phyloP scores from a whole-genome alignment of 2,797 vertebrate genomes.

The Sebastes steindachneri region DNA sequence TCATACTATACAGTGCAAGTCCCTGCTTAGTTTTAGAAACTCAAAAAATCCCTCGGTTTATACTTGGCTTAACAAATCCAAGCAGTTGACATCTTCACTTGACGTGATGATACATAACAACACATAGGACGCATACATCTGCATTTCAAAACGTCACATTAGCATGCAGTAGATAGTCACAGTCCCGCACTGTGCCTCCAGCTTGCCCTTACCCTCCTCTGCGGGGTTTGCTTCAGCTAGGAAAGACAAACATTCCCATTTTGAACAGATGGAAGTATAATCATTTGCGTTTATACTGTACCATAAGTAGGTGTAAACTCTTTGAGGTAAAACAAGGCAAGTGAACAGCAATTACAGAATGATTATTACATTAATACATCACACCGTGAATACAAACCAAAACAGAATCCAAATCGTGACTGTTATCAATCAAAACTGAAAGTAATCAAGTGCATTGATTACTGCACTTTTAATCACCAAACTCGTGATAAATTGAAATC shows the following conservation, averaged over 20 bases:
- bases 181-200: conserved; percentile 1
- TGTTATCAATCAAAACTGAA: conserved; percentile 42
- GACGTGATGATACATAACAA: conserved; percentile 11
- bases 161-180: conserved; percentile 49
- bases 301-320: conserved; percentile 45
- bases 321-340: conserved; percentile 29
- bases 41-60: neutral
- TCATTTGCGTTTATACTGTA: conserved; percentile 49
- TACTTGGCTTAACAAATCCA: neutral
- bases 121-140: conserved; percentile 29
- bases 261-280: conserved; percentile 65
- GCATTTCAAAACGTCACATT: conserved; percentile 24
- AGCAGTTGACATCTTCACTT: neutral
- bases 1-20: neutral
- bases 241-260: conserved; percentile 40
- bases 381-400: conserved; percentile 50
- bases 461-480: conserved; percentile 44
- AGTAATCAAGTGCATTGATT: conserved; percentile 63
- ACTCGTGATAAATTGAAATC: conserved; percentile 50
- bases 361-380: conserved; percentile 41
- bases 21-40: neutral
- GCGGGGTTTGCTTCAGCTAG: conserved; percentile 7
- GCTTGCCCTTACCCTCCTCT: conserved; percentile 21
- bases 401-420: conserved; percentile 39
- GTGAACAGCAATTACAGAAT: conserved; percentile 30